Conservation (phyloP, 2,113 vertebrate species). For the Corythaeola cristata region DNA sequence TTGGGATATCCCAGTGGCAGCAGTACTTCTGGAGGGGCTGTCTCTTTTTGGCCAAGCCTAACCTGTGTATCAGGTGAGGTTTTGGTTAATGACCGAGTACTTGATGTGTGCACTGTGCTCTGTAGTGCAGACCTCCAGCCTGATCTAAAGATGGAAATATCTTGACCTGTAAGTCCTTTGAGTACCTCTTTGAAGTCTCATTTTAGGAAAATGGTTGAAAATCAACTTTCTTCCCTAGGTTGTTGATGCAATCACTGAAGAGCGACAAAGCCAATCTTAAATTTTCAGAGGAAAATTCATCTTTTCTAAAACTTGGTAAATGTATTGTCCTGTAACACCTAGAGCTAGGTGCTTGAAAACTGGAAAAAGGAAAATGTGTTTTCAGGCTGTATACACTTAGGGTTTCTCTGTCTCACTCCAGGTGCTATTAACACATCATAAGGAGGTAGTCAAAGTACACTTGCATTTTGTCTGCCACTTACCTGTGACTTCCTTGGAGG, state of each 20-base stretch:
- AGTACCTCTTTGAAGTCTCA: background rate
- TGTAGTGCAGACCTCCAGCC: rapidly evolving
- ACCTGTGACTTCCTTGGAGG: slow-evolving; percentile 7
- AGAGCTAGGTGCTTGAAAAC: background rate
- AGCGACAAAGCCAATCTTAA: background rate
- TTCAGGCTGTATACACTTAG: background rate
- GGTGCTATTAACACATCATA: slow-evolving; percentile 8
- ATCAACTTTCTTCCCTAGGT: background rate
- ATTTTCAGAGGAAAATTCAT: background rate
- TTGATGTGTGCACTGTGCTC: background rate
- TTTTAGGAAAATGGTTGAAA: background rate
- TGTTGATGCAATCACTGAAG: background rate
- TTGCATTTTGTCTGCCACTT: background rate
- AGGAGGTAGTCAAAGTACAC: slow-evolving; percentile 1
- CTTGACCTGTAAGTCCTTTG: background rate
- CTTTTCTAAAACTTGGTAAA: background rate
- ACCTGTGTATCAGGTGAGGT: background rate
- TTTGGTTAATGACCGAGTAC: background rate
- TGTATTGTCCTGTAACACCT: background rate
- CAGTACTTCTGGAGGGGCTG: background rate
- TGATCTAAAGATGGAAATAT: background rate
- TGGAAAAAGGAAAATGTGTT: background rate
- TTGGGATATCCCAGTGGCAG: background rate
- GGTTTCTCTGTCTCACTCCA: background rate
- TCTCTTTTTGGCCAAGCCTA: background rate